Evolutionary conservation across 2,888 invertebrate species (phyloP).

Genomic region (Therioaphis trifolii): DNA sequence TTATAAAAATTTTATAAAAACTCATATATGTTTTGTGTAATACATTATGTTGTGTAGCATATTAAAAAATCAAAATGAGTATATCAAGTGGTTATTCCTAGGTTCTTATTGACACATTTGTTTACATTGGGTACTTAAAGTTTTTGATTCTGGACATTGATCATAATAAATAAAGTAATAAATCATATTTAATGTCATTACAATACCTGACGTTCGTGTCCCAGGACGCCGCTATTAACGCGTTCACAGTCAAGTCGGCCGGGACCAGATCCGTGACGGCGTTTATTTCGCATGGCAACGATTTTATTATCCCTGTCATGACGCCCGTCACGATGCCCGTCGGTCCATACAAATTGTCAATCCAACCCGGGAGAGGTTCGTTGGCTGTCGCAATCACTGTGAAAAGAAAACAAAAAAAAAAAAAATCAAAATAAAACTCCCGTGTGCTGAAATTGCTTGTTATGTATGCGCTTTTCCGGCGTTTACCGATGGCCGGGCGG

Average conservation of each 20-base stretch:
- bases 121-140: too few relatives aligned
- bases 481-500: constrained; percentile 79
- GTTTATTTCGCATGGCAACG: constrained; percentile 71
- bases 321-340: constrained; percentile 72
- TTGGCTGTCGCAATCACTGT: constrained; percentile 68
- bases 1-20: too few relatives aligned
- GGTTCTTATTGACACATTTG: too few relatives aligned
- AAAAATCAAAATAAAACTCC: neutral
- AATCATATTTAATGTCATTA: too few relatives aligned
- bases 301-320: constrained; percentile 74
- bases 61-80: too few relatives aligned
- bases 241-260: constrained; percentile 76
- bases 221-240: constrained; percentile 75
- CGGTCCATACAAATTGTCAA: constrained; percentile 78
- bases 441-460: neutral
- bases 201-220: constrained; percentile 66
- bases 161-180: too few relatives aligned
- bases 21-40: too few relatives aligned
- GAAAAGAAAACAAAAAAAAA: constrained; percentile 29
- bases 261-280: constrained; percentile 77
- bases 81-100: too few relatives aligned
- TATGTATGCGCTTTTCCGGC: neutral
- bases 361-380: constrained; percentile 74
- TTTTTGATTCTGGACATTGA: too few relatives aligned
- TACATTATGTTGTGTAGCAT: too few relatives aligned